A percentile compares a stretch with the other conserved stretches of the same genome.
Evolutionary conservation across 2,888 invertebrate species (phyloP).

Genomic region (Acholoe squamosa): DNA sequence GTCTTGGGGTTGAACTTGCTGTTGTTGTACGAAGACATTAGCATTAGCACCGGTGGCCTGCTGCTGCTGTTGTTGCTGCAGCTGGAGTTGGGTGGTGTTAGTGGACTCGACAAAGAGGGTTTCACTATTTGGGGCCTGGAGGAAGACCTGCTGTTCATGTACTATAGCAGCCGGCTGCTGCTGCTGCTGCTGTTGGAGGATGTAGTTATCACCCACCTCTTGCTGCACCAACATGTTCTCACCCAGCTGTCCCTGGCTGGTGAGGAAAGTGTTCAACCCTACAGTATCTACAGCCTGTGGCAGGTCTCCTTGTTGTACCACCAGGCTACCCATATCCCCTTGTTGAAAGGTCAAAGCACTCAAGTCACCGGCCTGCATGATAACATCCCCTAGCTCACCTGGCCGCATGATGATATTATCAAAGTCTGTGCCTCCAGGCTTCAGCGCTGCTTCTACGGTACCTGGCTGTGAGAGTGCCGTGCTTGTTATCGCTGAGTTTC

Average conservation of each 20-base stretch:
- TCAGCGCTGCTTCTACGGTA: not conserved
- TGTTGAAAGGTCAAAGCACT: not conserved
- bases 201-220: not conserved
- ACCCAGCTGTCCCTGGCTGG: not conserved
- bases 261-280: slow-evolving; percentile 11
- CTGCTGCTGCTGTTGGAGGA: slow-evolving; percentile 36
- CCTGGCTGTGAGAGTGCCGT: not conserved
- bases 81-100: not conserved
- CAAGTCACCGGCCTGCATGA: slow-evolving; percentile 26
- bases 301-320: slow-evolving; percentile 37
- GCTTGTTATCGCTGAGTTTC: not conserved
- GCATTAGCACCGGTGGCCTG: not conserved
- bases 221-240: slow-evolving; percentile 37
- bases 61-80: not conserved
- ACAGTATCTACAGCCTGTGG: not conserved
- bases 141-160: not conserved
- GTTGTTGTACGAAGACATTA: slow-evolving; percentile 17
- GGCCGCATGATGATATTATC: slow-evolving; percentile 51
- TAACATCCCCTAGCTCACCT: slow-evolving; percentile 15
- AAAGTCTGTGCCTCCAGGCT: not conserved
- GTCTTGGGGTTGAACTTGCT: not conserved
- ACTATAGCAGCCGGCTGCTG: not conserved
- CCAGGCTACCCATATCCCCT: not conserved
- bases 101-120: not conserved
- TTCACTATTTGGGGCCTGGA: not conserved